These are phyloP conservation scores for Cromileptes altivelis DNA, from an alignment of 2,113 vertebrate species.

Conservation along the genomic window DNA sequence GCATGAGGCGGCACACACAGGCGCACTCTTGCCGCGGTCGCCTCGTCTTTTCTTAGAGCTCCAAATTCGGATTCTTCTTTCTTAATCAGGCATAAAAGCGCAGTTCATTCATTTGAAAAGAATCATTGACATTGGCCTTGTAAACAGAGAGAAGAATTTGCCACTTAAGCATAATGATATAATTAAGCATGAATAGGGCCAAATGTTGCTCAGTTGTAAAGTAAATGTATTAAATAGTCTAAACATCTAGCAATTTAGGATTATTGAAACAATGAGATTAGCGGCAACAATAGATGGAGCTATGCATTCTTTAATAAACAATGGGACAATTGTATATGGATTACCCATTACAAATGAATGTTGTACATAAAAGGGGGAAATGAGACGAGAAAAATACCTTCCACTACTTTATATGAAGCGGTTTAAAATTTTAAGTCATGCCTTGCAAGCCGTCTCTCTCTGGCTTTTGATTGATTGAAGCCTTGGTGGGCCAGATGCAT, in stretches of 20 bases:
- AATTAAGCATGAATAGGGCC: conserved; percentile 62
- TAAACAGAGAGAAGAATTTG: conserved; percentile 56
- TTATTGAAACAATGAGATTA: conserved; percentile 77
- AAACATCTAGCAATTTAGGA: conserved; percentile 71
- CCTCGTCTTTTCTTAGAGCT: conserved; percentile 7
- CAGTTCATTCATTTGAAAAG: conserved; percentile 51
- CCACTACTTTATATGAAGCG: conserved; percentile 14
- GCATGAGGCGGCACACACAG: conserved; percentile 36
- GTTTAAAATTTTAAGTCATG: conserved; percentile 20
- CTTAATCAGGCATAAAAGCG: conserved; percentile 56
- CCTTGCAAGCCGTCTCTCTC: conserved; percentile 11
- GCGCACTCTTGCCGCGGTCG: conserved; percentile 2
- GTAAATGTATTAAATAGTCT: conserved; percentile 63
- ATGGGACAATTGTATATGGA: conserved; percentile 58
- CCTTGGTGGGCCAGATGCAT: conserved; percentile 50
- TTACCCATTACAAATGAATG: conserved; percentile 56
- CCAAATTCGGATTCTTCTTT: conserved; percentile 23
- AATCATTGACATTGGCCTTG: conserved; percentile 47
- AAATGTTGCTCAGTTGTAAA: conserved; percentile 62
- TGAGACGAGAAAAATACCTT: neutral
- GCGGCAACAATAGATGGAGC: conserved; percentile 57
- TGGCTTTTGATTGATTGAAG: conserved; percentile 63
- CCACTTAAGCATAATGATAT: conserved; percentile 61
- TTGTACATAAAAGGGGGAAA: conserved; percentile 29
- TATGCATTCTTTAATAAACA: conserved; percentile 64